These are phyloP conservation scores for Oscheius onirici DNA, from an alignment of 2,888 invertebrate species.

Conservation along the genomic window DNA sequence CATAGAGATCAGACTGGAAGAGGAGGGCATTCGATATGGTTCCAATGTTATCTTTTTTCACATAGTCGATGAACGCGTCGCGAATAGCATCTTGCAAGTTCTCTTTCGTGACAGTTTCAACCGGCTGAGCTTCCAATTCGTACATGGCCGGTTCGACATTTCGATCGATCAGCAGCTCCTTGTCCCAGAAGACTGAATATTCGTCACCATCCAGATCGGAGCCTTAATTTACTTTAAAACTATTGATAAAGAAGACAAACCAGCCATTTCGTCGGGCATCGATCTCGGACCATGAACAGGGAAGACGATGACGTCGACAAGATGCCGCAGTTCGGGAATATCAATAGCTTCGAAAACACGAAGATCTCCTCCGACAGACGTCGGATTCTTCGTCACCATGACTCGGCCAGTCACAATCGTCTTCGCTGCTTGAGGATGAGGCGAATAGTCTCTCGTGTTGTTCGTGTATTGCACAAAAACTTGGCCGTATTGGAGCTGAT, in stretches of 20 bases:
- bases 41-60: constrained; percentile 71
- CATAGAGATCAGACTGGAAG: constrained; percentile 69
- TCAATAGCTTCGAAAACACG: constrained; percentile 70
- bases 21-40: constrained; percentile 70
- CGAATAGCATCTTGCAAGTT: constrained; percentile 47
- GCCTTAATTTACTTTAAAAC: constrained; percentile 44
- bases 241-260: constrained; percentile 20
- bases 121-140: constrained; percentile 28
- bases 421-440: constrained; percentile 37
- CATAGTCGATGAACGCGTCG: constrained; percentile 71
- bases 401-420: constrained; percentile 61
- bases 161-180: constrained; percentile 67
- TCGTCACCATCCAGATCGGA: constrained; percentile 74
- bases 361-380: constrained; percentile 73
- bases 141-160: constrained; percentile 57
- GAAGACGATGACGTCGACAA: constrained; percentile 73
- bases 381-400: constrained; percentile 74
- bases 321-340: constrained; percentile 64
- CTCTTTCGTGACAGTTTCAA: constrained; percentile 4
- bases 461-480: constrained; percentile 65
- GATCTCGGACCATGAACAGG: constrained; percentile 72
- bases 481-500: constrained; percentile 47
- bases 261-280: constrained; percentile 74
- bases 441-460: constrained; percentile 36
- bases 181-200: constrained; percentile 73